Evolutionary conservation across 92 coral and sea anemone genomes (phyloP), one percentile per base, ranked within the genome.

Genomic region (Porites divaricata): DNA sequence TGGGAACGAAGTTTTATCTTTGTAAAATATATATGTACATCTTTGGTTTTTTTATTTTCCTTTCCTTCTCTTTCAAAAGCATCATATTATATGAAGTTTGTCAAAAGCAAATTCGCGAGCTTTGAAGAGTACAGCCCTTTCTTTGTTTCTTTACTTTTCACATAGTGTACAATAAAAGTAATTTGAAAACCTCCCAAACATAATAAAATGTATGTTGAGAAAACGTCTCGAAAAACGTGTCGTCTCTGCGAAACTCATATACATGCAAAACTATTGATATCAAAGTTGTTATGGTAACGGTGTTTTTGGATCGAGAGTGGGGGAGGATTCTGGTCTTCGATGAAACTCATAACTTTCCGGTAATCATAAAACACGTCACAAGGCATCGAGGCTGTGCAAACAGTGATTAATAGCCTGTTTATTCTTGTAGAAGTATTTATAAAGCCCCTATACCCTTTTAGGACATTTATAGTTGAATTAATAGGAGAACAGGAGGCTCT

Each of bases 201-300:
- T 12, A 54, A 54, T 6, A 35, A 4, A 35, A 35, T 35, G 45
- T 35, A 3, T 35, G 45, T 35, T 35, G 45, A 35, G 45, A 35
- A 35, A 35, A 35, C 45, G 45, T 35, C 45, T 35, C 45, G 45
- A 4, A 35, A 35, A 35, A 35, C 45, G 6, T 35, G 45, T 35
- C 45, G 45, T 35, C 45, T 35, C 45, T 35, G 45, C 45, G 45
- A 35, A 35, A 35, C 45, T 35, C 45, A 35, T 35, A 35, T 35
- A 35, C 4, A 35, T 6, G 20, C 66, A 51, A 53, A 69, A 25
- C 20, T 79, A 15, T 23, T 10, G 6, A 35, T 75, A 61, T 22
- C 72, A 59, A 56, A 2, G 83, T 80, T 80, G 74, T 64, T 35
- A 82, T 82, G 86, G 86, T 82, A 48, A 49, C 61, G 24, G 57